Conservation (phyloP, 1,140 invertebrate species). For the Nebria ingens region DNA sequence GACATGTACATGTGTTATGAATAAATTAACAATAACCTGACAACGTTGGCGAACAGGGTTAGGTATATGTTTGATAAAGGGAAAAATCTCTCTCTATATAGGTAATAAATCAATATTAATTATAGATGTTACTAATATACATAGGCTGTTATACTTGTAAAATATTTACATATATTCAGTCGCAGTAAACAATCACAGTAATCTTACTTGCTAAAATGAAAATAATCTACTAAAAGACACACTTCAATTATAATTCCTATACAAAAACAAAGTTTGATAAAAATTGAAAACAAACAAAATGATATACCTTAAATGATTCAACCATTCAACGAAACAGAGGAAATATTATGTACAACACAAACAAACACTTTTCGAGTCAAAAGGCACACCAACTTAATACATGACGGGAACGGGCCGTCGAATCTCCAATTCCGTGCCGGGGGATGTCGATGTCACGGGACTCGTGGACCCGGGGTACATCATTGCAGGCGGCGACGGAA, state of each 20-base stretch:
- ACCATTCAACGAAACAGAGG: background rate
- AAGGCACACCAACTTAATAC: slow-evolving; percentile 31
- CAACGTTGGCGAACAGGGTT: background rate
- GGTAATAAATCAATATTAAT: background rate
- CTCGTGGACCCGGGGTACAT: slow-evolving; percentile 36
- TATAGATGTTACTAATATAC: slow-evolving; percentile 1
- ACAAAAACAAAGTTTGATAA: too few relatives aligned
- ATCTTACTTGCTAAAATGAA: slow-evolving; percentile 1
- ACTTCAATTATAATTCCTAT: background rate
- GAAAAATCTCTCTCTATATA: background rate
- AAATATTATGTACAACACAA: background rate
- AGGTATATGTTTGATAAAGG: background rate
- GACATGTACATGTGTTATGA: slow-evolving; percentile 3
- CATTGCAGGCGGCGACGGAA: slow-evolving; percentile 31
- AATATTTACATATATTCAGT: slow-evolving; percentile 6
- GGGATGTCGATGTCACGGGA: slow-evolving; percentile 35
- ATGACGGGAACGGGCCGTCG: slow-evolving; percentile 45
- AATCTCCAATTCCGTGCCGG: slow-evolving; percentile 39
- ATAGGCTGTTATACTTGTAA: background rate
- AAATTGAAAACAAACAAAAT: too few relatives aligned
- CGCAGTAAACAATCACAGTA: background rate
- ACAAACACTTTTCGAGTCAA: background rate
- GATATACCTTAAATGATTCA: background rate
- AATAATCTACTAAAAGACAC: background rate
- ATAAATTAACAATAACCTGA: slow-evolving; percentile 7